Evolutionary conservation across 2,797 vertebrate genomes (phyloP), one percentile per base, ranked within the genome.

Genomic region (Syngnathus acus): DNA sequence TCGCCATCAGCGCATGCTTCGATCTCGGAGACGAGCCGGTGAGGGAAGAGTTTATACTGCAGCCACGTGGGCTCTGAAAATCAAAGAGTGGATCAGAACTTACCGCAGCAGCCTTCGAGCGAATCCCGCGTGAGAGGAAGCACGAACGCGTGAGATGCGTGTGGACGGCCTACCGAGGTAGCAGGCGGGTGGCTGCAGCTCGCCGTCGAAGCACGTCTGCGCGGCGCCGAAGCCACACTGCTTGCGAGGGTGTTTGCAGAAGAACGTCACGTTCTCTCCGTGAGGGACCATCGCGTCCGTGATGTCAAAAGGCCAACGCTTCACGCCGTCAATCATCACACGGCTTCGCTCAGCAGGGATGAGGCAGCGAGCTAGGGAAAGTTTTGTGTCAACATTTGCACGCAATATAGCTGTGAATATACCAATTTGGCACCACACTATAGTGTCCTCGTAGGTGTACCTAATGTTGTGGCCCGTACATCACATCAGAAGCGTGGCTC

Each of bases 21-120:
- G 32, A 94, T 93, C 86, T 94, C 92, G 0, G 93, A 94, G 42
- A 94, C 92, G 76, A 94, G 72, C 23, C 91, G 90, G 72, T 92
- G 91, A 69, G 92, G 83, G 72, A 92, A 94, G 42, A 94, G 84
- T 62, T 89, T 90, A 66, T 87, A 93, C 80, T 93, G 91, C 72
- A 94, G 62, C 91, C 92, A 93, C 0, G 92, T 93, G 59, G 93
- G 93, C 64, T 94, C 93, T 94, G 78, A 6, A 81, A 68, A 65
- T 76, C 17, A 66, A 64, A 55, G 64, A 68, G 17, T 51, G 68
- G 54, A 64, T 7, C 3, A 9, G 5, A 0, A 16, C 57, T 43
- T 5, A 57, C 23, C 10, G 5, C 45, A 10, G 13, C 21, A 10
- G 6, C 59, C 59, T n/a, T 17, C 9, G 19, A 51, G 3, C 10